Evolutionary conservation across 2,888 invertebrate genomes (phyloP).

Genomic region (Panopea generosa): DNA sequence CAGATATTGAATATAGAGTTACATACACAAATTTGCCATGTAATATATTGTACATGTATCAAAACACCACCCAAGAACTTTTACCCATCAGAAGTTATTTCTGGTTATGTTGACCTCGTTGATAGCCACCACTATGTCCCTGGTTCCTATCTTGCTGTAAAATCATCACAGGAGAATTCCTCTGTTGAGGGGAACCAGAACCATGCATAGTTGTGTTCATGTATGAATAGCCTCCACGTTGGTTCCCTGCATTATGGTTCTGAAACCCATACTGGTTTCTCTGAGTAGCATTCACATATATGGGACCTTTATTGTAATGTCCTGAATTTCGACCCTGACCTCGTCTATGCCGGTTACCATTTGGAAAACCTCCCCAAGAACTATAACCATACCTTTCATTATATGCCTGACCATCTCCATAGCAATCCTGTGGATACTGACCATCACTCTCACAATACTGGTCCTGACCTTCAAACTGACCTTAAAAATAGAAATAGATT

Average conservation of each 20-base stretch:
- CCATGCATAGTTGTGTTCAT: slow-evolving; percentile 57
- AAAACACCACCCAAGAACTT: too few relatives aligned
- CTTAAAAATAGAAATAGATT: too few relatives aligned
- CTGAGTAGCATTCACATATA: slow-evolving; percentile 24
- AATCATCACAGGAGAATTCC: slow-evolving; percentile 73
- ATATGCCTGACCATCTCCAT: slow-evolving; percentile 30
- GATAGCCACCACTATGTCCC: slow-evolving; percentile 18
- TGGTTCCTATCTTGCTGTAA: slow-evolving; percentile 67
- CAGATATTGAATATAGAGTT: too few relatives aligned
- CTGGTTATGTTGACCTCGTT: slow-evolving; percentile 24
- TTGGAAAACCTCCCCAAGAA: slow-evolving; percentile 51
- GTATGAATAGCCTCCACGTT: slow-evolving; percentile 39
- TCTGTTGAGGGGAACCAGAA: slow-evolving; percentile 61
- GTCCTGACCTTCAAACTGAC: slow-evolving; percentile 26
- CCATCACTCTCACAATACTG: not conserved
- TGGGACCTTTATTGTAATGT: slow-evolving; percentile 32
- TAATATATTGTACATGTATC: too few relatives aligned
- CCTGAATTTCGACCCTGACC: slow-evolving; percentile 27
- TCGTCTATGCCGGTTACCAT: slow-evolving; percentile 28
- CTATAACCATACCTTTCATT: slow-evolving; percentile 49
- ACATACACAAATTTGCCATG: too few relatives aligned
- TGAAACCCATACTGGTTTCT: slow-evolving; percentile 30
- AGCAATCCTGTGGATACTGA: slow-evolving; percentile 14
- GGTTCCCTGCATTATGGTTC: slow-evolving; percentile 41
- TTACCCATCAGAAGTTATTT: slow-evolving; percentile 18